Percentiles rank a stretch among this genome's conserved stretches.
Conservation (phyloP, 2,888 invertebrate genomes). For the Allolobophora icterica region DNA sequence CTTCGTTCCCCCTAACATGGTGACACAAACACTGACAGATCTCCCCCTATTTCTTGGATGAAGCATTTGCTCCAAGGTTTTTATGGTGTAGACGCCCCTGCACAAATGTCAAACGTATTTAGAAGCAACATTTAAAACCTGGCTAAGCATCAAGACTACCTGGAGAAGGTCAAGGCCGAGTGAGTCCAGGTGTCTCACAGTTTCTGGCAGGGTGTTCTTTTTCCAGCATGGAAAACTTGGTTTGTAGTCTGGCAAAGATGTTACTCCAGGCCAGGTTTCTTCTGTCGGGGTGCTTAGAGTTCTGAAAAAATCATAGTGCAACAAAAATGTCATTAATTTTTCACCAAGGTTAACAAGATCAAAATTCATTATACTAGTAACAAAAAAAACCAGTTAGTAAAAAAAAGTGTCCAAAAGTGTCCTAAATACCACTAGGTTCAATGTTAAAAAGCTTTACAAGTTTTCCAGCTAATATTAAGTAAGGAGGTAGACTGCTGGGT, state of each 20-base stretch:
- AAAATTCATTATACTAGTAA: no score
- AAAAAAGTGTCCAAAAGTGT: background rate
- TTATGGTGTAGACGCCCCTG: no score
- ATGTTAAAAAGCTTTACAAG: background rate
- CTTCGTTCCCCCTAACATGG: no score
- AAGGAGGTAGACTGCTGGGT: background rate
- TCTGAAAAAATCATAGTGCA: background rate
- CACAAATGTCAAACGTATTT: background rate
- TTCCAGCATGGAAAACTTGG: slow-evolving; percentile 93
- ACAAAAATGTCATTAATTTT: background rate
- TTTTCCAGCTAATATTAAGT: background rate
- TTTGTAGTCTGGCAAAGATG: slow-evolving; percentile 89
- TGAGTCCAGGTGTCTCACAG: slow-evolving; percentile 74
- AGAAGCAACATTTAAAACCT: background rate
- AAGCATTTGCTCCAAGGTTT: no score
- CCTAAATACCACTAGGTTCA: background rate
- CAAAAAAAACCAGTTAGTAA: background rate
- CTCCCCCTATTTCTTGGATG: no score
- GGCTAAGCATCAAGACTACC: slow-evolving; percentile 36
- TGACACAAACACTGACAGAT: no score
- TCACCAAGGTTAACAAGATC: background rate
- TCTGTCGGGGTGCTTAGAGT: slow-evolving; percentile 78
- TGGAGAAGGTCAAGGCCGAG: slow-evolving; percentile 76
- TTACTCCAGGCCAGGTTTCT: slow-evolving; percentile 93
- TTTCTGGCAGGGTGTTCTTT: slow-evolving; percentile 74